Evolutionary conservation across 2,888 invertebrate species (phyloP).

Genomic region (Lydus trimaculatus): DNA sequence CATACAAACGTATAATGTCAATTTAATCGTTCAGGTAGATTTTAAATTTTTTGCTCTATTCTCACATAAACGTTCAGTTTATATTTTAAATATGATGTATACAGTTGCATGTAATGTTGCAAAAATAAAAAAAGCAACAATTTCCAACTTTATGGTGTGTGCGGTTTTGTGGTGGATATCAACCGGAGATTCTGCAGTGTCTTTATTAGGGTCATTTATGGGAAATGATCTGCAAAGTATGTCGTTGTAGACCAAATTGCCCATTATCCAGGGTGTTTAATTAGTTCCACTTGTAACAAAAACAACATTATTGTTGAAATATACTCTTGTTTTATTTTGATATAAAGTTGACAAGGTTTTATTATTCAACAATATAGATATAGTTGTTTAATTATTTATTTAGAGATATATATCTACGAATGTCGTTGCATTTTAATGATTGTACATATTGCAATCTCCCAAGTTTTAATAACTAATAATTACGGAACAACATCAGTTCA

Average conservation of each 20-base stretch:
- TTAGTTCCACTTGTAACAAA: neutral
- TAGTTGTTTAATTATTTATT: neutral
- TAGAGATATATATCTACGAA: no score
- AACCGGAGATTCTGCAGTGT: neutral
- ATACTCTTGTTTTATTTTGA: neutral
- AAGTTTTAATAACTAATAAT: constrained; percentile 25
- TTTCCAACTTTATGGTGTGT: neutral
- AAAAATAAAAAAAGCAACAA: no score
- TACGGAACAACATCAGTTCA: constrained; percentile 20
- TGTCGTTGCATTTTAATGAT: neutral
- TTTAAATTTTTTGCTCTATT: neutral
- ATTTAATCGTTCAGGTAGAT: neutral
- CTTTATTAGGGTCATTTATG: constrained; percentile 17
- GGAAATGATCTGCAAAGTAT: constrained; percentile 17
- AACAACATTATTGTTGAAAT: neutral
- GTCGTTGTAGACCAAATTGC: constrained; percentile 4
- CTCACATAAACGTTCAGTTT: neutral
- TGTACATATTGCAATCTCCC: neutral
- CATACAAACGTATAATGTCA: neutral
- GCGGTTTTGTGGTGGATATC: neutral
- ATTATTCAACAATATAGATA: neutral
- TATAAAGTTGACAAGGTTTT: neutral
- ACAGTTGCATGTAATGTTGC: no score
- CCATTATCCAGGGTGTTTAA: constrained; percentile 19
- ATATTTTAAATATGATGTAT: no score